Percentiles rank a stretch among this genome's conserved stretches.
Conservation (phyloP, 2,113 vertebrate species). For the Esox niger region DNA sequence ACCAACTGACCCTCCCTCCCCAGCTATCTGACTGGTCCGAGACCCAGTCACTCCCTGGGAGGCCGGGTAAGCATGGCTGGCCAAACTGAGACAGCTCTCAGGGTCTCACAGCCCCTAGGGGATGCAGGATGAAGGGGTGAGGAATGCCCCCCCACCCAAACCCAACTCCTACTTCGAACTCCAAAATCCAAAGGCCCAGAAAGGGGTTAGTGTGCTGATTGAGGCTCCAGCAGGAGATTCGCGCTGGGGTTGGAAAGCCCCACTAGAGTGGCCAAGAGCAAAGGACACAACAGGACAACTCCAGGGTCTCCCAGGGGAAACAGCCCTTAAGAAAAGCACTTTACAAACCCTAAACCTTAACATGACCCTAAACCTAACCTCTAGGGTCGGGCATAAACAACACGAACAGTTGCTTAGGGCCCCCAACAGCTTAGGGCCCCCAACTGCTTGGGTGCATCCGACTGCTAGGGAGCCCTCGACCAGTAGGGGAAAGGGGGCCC, state of each 20-base stretch:
- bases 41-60: conserved; percentile 8
- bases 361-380: no score
- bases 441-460: no score
- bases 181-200: background rate
- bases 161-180: background rate
- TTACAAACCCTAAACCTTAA: no score
- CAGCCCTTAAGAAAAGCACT: no score
- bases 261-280: conserved; percentile 54
- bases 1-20: background rate
- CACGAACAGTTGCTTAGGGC: no score
- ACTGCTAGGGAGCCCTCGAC: no score
- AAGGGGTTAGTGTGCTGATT: conserved; percentile 21
- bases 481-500: no score
- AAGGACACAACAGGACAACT: conserved; percentile 52
- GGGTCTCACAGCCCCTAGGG: no score
- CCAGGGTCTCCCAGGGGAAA: conserved; percentile 42
- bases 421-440: no score
- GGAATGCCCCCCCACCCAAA: background rate
- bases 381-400: no score
- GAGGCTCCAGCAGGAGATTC: conserved; percentile 4
- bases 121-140: background rate
- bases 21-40: background rate
- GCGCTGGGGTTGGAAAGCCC: conserved; percentile 22
- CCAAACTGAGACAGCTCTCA: background rate
- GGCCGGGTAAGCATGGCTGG: background rate